Percentiles rank a stretch among this genome's conserved stretches.
These are phyloP conservation scores for Plagodis pulveraria DNA, from an alignment of 2,888 invertebrate species.

Conservation along the genomic window DNA sequence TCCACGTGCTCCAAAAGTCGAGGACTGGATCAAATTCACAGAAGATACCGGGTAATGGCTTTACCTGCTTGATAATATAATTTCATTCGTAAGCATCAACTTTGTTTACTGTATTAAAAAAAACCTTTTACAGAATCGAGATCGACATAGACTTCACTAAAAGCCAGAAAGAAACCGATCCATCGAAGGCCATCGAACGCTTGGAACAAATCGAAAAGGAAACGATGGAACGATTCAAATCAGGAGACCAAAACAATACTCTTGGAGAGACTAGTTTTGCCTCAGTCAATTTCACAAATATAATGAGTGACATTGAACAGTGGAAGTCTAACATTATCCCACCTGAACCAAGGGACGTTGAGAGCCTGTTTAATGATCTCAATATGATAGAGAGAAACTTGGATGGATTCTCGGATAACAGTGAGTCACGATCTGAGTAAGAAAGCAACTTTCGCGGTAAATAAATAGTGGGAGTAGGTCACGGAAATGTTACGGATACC, in stretches of 20 bases:
- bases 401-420: conserved; percentile 31
- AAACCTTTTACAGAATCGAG: conserved; percentile 61
- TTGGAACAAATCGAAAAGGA: conserved; percentile 75
- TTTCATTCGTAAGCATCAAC: neutral
- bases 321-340: conserved; percentile 42
- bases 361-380: conserved; percentile 35
- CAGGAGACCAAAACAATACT: conserved; percentile 33
- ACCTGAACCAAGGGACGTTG: conserved; percentile 32
- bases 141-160: conserved; percentile 68
- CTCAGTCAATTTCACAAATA: conserved; percentile 34
- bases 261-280: conserved; percentile 24
- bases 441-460: conserved; percentile 33
- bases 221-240: conserved; percentile 62
- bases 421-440: conserved; percentile 40
- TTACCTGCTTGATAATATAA: neutral
- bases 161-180: conserved; percentile 58
- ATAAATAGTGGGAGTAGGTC: conserved; percentile 13
- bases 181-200: conserved; percentile 66
- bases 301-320: conserved; percentile 48
- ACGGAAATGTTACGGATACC: neutral
- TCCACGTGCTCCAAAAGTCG: conserved; percentile 62
- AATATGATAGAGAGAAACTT: conserved; percentile 26
- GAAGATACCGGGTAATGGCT: conserved; percentile 66
- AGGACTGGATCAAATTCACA: conserved; percentile 72
- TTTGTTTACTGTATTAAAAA: neutral